These are phyloP conservation scores for Leptopilina drosophilae DNA, from an alignment of 2,888 invertebrate species.

Conservation along the genomic window DNA sequence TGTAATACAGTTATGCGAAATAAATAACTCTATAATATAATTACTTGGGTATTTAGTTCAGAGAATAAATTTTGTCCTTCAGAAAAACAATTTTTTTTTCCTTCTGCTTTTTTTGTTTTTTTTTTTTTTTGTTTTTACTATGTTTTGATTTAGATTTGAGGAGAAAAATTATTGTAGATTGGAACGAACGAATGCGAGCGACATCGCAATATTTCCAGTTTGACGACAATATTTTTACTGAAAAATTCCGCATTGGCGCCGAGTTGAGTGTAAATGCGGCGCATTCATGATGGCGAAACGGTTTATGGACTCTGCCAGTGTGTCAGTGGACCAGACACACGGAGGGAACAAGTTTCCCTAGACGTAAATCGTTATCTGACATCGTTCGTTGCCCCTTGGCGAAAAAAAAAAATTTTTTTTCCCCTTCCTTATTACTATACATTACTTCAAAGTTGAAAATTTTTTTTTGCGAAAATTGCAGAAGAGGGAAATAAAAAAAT, in stretches of 20 bases:
- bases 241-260: conserved; percentile 24
- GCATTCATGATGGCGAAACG: conserved; percentile 1
- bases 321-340: conserved; percentile 63
- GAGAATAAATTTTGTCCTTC: too few relatives aligned
- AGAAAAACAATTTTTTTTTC: too few relatives aligned
- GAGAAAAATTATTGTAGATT: background rate
- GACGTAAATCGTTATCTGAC: conserved; percentile 54
- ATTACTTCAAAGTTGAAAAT: too few relatives aligned
- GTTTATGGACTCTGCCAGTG: conserved; percentile 56
- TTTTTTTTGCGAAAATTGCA: too few relatives aligned
- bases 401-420: too few relatives aligned
- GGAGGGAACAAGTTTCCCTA: conserved; percentile 39
- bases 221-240: conserved; percentile 10
- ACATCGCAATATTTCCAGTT: conserved; percentile 5
- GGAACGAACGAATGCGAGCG: too few relatives aligned
- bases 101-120: too few relatives aligned
- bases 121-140: background rate
- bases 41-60: too few relatives aligned
- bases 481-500: too few relatives aligned
- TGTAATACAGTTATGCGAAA: too few relatives aligned
- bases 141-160: background rate
- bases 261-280: conserved; percentile 27
- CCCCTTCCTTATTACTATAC: too few relatives aligned
- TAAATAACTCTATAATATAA: too few relatives aligned
- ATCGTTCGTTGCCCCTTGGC: conserved; percentile 52